These are phyloP conservation scores for Nansenia antarctica DNA, from an alignment of 2,113 vertebrate species.

Conservation along the genomic window DNA sequence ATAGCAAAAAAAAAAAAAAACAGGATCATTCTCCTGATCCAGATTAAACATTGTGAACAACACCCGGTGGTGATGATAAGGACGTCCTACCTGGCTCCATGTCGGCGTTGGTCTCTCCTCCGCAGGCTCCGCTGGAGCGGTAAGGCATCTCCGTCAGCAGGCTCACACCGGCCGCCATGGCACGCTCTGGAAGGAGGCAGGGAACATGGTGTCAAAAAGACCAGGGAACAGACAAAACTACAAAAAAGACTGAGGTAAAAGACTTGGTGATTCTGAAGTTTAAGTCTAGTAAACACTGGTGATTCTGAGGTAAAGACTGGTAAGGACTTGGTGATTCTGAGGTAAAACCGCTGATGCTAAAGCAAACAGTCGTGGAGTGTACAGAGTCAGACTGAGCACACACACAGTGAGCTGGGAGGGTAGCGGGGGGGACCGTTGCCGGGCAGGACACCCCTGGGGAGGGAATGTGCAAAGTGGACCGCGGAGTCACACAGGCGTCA, in stretches of 20 bases:
- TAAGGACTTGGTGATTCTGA: background rate
- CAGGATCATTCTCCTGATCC: no score
- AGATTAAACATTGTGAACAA: no score
- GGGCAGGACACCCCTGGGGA: constrained; percentile 34
- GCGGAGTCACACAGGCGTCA: no score
- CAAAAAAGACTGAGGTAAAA: background rate
- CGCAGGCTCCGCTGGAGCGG: constrained; percentile 63
- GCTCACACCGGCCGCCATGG: constrained; percentile 88
- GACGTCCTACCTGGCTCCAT: constrained; percentile 83
- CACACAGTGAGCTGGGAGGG: constrained; percentile 34
- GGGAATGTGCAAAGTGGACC: constrained; percentile 38
- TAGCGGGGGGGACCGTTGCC: constrained; percentile 40
- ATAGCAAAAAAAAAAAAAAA: no score
- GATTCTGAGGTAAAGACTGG: background rate
- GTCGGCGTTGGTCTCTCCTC: constrained; percentile 57
- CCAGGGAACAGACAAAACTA: constrained; percentile 1
- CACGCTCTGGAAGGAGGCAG: constrained; percentile 68
- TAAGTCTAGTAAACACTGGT: background rate
- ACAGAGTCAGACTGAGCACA: no score
- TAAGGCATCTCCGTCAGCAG: constrained; percentile 79
- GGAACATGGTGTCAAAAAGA: constrained; percentile 53
- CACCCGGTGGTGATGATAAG: no score
- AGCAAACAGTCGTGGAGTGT: constrained; percentile 32
- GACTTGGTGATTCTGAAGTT: background rate
- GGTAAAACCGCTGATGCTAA: constrained; percentile 25